Percentiles rank a stretch among this genome's conserved stretches.
These are phyloP conservation scores for Aphelenchoides avenae DNA, from an alignment of 1,140 invertebrate species.

Conservation along the genomic window DNA sequence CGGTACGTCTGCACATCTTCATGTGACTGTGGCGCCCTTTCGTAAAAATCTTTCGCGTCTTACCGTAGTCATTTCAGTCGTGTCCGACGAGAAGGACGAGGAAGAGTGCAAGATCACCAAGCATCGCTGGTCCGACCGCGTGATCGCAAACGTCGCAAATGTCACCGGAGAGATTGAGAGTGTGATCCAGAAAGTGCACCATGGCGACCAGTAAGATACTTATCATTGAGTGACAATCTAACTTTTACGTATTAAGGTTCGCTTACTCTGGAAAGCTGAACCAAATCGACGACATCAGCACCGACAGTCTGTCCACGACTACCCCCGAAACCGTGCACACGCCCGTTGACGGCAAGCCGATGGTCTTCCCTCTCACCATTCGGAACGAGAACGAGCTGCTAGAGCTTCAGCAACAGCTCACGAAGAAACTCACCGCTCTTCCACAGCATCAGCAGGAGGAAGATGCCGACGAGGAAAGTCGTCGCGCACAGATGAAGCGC, in stretches of 20 bases:
- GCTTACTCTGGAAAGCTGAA: conserved; percentile 28
- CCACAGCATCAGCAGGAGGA: no score
- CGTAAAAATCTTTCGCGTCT: not conserved
- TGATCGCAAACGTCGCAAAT: conserved; percentile 38
- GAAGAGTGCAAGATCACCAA: conserved; percentile 35
- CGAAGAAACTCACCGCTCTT: conserved; percentile 24
- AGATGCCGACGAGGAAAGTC: no score
- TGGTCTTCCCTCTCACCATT: conserved; percentile 18
- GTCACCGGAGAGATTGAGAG: conserved; percentile 43
- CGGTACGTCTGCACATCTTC: conserved; percentile 5
- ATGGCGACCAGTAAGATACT: conserved; percentile 45
- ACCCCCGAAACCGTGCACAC: conserved; percentile 12
- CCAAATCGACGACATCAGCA: conserved; percentile 20
- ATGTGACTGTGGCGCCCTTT: not conserved
- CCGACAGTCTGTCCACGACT: conserved; percentile 18
- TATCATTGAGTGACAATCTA: no score
- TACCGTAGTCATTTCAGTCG: conserved; percentile 19
- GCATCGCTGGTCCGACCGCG: conserved; percentile 39
- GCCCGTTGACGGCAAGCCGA: conserved; percentile 6
- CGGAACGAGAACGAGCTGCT: conserved; percentile 24
- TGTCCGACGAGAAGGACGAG: conserved; percentile 39
- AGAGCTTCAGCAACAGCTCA: conserved; percentile 16
- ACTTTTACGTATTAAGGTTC: no score
- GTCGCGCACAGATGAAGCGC: no score
- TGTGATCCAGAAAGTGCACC: conserved; percentile 47